Evolutionary conservation across 2,113 vertebrate genomes (phyloP), one percentile per base, ranked within the genome.

Genomic region (Piprites chloris): DNA sequence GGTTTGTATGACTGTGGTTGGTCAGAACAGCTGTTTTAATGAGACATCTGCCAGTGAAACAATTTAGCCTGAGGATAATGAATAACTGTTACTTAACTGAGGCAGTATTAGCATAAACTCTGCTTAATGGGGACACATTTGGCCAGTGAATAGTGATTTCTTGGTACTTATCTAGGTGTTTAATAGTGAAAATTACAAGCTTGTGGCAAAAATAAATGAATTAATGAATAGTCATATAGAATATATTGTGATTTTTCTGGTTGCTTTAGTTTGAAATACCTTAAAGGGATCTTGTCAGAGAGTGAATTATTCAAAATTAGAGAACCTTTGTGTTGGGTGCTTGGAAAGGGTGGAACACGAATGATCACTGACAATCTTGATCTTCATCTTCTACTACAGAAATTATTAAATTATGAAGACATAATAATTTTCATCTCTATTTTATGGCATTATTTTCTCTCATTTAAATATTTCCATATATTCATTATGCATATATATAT

Each of bases 1-100:
- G 9, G 58, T 95, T 93, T 89, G 65, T 53, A 37, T 53, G 81
- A 81, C 68, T 89, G 77, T 75, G 49, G 73, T 76, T 93, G 62
- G 66, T 93, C 84, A 73, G 74, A 95, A 93, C 93, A 96, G 80
- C 81, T 96, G 94, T 89, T 96, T 93, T 89, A 95, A 95, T 91
- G 87, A 95, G 95, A 95, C 94, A 95, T 97, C 95, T 96, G 95
- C 81, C 94, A 89, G 74, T 62, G 89, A 93, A 95, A 96, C 89
- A 85, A 91, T 96, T 94, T 91, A 85, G 93, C 94, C 94, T 18
- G 87, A 91, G 87, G 95, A 95, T 92, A 96, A 95, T 69, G 84
- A 87, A 96, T 87, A 94, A 94, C 93, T 91, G 87, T 95, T 96
- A 96, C 93, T 96, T 96, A 96, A 97, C 89, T 87, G 87, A 95